phyloP scores from a whole-genome alignment of 2,797 vertebrate species.

The Eurystomus glaucurus region DNA sequence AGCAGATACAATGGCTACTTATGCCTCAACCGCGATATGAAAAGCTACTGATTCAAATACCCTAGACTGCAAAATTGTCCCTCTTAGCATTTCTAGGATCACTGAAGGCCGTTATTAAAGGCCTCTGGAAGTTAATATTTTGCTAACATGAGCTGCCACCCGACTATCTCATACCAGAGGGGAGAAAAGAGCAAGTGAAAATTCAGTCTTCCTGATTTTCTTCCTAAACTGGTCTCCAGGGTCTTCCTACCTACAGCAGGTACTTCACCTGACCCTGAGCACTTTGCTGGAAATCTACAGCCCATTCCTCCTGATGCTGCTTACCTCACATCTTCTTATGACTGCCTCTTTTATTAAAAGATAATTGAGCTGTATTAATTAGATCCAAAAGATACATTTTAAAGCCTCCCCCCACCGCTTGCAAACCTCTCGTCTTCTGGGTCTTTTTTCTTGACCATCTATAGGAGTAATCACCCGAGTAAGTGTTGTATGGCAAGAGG shows the following conservation, averaged over 20 bases:
- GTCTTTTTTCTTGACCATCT: background rate
- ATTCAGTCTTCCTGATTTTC: background rate
- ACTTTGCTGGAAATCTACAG: background rate
- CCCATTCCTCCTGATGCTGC: background rate
- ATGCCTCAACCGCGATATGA: conserved; percentile 19
- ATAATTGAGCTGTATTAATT: background rate
- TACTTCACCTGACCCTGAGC: background rate
- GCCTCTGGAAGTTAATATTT: conserved; percentile 28
- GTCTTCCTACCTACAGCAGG: background rate
- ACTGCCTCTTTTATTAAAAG: background rate
- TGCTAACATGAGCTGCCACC: conserved; percentile 12
- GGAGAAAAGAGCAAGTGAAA: background rate
- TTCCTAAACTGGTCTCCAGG: background rate
- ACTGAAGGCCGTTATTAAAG: conserved; percentile 55
- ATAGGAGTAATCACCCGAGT: accelerated
- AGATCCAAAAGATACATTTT: background rate
- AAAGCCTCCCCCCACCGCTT: background rate
- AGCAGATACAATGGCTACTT: conserved; percentile 56
- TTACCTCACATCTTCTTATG: accelerated
- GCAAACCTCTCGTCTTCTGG: background rate
- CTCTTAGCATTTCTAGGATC: conserved; percentile 35
- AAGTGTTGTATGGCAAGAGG: background rate
- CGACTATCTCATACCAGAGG: background rate
- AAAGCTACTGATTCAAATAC: conserved; percentile 67
- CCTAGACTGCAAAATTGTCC: conserved; percentile 49